Evolutionary conservation across 2,888 invertebrate genomes (phyloP), one percentile per base, ranked within the genome.

Genomic region (Osmoderma eremita): DNA sequence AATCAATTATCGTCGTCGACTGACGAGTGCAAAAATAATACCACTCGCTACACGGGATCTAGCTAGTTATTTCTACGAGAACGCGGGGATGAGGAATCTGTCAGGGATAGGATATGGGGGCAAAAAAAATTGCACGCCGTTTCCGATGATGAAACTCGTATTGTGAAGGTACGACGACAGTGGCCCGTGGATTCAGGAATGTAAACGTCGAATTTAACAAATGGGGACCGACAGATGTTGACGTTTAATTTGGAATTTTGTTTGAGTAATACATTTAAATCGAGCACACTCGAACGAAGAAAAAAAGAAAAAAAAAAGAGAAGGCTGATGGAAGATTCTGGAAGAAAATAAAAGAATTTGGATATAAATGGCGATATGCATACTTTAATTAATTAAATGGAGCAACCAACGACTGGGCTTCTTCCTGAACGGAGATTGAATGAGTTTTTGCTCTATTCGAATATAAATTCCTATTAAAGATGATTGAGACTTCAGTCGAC

Each of bases 1-100:
- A 72, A 63, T 72, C 70, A 72, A 72, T 71, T 72, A 69, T 63
- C 63, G 63, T 51, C 49, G 48, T 30, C 30, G 36, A 15, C 39
- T 24, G 17, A 51, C 50, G 63, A 56, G 30, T 45, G 45, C 58
- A 58, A 63, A 63, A 63, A 63, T 63, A 63, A 63, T 63, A 63
- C 49, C n/a, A 13, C 1, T 30, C 13, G 8, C 24, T 58, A 45
- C 17, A 30, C 58, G 10, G 18, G 12, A 24, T 8, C 24, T 45
- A 30, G 45, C 42, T 45, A 39, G 58, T 22, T 45, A 45, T 45
- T 58, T 45, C 24, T 3, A 36, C 53, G 30, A 58, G 5, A 20
- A 17, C 20, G 48, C 10, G 12, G 24, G 24, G 24, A 24, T 12
- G n/a, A 13, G 42, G n/a, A n/a, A n/a, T n/a, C n/a, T n/a, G n/a